Evolutionary conservation across 2,113 vertebrate species (phyloP).

Genomic region (Leptobrachium ailaonicum): DNA sequence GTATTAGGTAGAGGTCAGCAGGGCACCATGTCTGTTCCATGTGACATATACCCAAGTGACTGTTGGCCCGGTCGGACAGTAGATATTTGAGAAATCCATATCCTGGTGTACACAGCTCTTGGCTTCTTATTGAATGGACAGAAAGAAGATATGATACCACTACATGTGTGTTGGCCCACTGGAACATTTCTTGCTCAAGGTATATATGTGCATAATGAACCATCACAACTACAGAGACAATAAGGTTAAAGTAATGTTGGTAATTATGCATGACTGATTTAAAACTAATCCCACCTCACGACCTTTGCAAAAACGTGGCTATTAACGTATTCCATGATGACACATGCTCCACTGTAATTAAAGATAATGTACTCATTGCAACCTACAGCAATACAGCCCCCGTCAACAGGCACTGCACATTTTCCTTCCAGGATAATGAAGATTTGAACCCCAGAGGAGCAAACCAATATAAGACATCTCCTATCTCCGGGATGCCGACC

Average conservation of each 20-base stretch:
- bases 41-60: too few species aligned
- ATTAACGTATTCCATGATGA: conserved; percentile 60
- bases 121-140: too few species aligned
- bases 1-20: too few species aligned
- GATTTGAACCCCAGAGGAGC: conserved; percentile 61
- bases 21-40: too few species aligned
- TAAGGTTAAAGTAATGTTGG: conserved; percentile 1
- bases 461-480: conserved; percentile 59
- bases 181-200: too few species aligned
- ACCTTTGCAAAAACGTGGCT: conserved; percentile 53
- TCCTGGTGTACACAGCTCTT: too few species aligned
- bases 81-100: too few species aligned
- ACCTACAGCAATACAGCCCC: conserved; percentile 57
- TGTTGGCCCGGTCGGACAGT: too few species aligned
- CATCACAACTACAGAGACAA: too few species aligned
- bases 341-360: conserved; percentile 71
- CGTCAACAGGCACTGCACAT: conserved; percentile 60
- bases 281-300: conserved; percentile 57
- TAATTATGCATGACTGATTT: conserved; percentile 16
- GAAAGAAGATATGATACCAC: too few species aligned
- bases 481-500: conserved; percentile 50
- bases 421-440: conserved; percentile 69
- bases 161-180: too few species aligned
- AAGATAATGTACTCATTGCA: conserved; percentile 64
- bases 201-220: too few species aligned